Evolutionary conservation across 2,113 vertebrate genomes (phyloP).

Genomic region (Bubalus kerabau): DNA sequence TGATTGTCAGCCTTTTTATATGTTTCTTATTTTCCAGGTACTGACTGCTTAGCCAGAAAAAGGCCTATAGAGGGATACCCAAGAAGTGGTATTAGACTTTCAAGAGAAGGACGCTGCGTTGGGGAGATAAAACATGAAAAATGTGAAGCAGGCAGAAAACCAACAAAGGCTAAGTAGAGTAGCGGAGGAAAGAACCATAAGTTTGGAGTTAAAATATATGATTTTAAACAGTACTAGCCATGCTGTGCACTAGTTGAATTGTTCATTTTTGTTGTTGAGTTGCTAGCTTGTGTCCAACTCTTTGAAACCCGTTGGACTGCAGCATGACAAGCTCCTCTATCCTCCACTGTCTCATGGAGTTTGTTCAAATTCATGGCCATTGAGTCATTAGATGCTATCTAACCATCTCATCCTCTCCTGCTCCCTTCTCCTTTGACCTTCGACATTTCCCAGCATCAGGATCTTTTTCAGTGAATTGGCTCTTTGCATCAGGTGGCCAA

Average conservation of each 20-base stretch:
- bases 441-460: neutral
- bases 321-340: neutral
- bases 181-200: neutral
- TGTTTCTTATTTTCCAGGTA: neutral
- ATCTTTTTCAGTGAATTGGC: neutral
- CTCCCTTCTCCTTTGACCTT: neutral
- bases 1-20: neutral
- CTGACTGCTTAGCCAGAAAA: neutral
- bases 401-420: neutral
- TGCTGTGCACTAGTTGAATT: fast-evolving
- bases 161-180: neutral
- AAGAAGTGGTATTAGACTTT: neutral
- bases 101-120: neutral
- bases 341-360: neutral
- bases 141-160: neutral
- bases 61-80: neutral
- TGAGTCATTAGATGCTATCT: neutral
- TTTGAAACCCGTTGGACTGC: neutral
- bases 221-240: neutral
- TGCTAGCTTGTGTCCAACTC: neutral
- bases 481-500: neutral
- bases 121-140: neutral
- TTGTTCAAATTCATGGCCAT: neutral
- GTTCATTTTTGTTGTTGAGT: neutral
- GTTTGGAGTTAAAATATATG: neutral